phyloP scores from a whole-genome alignment of 2,797 vertebrate genomes.

The Malurus splendens region DNA sequence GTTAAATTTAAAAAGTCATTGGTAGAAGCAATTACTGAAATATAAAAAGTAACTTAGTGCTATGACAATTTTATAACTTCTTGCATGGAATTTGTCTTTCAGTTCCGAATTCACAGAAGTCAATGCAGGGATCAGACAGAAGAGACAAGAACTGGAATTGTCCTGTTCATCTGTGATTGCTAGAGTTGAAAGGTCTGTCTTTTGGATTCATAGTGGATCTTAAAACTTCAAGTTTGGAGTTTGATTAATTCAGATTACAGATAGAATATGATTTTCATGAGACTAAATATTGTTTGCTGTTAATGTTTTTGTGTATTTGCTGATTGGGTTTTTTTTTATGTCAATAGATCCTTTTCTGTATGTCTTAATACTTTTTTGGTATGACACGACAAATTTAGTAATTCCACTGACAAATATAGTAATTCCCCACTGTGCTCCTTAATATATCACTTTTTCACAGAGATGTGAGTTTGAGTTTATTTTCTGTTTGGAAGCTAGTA shows the following conservation, averaged over 20 bases:
- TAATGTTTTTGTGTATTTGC: neutral
- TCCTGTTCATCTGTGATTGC: conserved; percentile 77
- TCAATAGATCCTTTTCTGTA: neutral
- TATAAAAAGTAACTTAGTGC: too few relatives aligned
- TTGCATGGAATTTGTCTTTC: conserved; percentile 57
- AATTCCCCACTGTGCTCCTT: neutral
- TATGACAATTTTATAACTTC: neutral
- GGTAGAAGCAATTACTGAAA: neutral
- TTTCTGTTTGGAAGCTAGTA: neutral
- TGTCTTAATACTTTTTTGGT: neutral
- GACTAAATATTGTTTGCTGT: neutral
- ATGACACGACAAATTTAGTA: neutral
- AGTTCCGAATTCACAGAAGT: conserved; percentile 82
- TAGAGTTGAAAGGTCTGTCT: conserved; percentile 75
- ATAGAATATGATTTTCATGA: neutral
- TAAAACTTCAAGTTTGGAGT: neutral
- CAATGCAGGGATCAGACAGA: conserved; percentile 62
- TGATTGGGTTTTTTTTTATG: neutral
- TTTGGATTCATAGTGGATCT: neutral
- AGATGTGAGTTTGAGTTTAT: neutral
- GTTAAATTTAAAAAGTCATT: neutral
- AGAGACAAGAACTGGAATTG: conserved; percentile 78
- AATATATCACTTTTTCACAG: neutral
- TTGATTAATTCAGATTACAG: neutral
- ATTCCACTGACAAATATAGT: neutral